Evolutionary conservation across 2,113 vertebrate genomes (phyloP).

Genomic region (Anthoscopus minutus): DNA sequence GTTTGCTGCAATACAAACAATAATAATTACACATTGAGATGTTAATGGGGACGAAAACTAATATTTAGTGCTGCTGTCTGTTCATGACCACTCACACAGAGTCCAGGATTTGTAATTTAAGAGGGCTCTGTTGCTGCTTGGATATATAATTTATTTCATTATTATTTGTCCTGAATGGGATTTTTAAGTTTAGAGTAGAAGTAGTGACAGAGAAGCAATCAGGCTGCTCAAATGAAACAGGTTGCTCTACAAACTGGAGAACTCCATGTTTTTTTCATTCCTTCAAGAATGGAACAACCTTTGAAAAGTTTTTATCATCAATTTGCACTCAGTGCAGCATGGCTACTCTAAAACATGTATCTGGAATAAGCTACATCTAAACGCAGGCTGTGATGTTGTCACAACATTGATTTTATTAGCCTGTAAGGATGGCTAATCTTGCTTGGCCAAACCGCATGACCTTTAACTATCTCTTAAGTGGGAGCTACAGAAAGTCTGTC

Average conservation of each 20-base stretch:
- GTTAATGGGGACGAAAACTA: not conserved
- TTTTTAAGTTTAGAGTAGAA: not conserved
- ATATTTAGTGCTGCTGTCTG: not conserved
- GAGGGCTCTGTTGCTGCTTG: not conserved
- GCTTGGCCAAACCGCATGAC: not conserved
- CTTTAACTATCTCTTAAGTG: slow-evolving; percentile 10
- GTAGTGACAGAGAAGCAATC: not conserved
- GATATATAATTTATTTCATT: not conserved
- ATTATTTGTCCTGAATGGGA: not conserved
- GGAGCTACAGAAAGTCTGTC: not conserved
- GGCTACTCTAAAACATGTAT: not conserved
- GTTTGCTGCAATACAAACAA: slow-evolving; percentile 28
- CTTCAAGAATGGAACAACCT: not conserved
- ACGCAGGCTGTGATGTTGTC: not conserved
- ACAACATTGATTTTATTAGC: not conserved
- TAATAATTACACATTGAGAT: slow-evolving; percentile 42
- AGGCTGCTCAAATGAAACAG: not conserved
- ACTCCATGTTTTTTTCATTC: not conserved
- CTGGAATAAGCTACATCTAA: not conserved
- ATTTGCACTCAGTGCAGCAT: not conserved
- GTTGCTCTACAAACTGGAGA: not conserved
- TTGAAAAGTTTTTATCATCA: not conserved
- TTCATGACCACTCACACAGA: not conserved
- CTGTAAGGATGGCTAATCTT: slow-evolving; percentile 8
- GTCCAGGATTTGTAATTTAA: not conserved